These are phyloP conservation scores for Rhagonycha fulva DNA, from an alignment of 2,888 invertebrate genomes.

Conservation along the genomic window DNA sequence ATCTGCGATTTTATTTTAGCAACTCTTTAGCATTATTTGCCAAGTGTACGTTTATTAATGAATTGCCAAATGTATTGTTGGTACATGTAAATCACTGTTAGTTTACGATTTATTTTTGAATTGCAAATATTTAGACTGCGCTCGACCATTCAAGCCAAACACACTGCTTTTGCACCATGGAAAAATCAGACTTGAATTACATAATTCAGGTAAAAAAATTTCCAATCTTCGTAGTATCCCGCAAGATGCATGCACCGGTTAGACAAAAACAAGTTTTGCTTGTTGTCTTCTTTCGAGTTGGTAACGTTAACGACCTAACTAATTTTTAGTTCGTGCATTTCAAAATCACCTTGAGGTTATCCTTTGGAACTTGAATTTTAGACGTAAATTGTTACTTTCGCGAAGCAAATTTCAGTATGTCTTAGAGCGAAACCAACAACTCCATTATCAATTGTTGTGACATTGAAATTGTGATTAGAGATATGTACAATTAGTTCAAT, in stretches of 20 bases:
- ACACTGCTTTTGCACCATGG: no score
- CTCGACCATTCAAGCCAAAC: neutral
- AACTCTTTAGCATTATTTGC: neutral
- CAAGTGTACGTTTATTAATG: neutral
- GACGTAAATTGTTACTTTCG: neutral
- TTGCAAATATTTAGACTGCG: neutral
- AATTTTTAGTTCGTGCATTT: neutral
- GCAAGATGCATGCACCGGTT: neutral
- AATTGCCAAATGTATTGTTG: neutral
- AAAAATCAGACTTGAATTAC: no score
- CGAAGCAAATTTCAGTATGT: neutral
- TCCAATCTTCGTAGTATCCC: neutral
- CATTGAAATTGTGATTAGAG: neutral
- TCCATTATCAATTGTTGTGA: neutral
- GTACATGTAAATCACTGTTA: neutral
- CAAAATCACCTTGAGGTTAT: neutral
- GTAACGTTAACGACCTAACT: neutral
- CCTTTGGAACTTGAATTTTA: neutral
- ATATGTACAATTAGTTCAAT: neutral
- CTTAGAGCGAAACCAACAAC: neutral
- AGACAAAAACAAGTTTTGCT: neutral
- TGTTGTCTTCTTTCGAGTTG: neutral
- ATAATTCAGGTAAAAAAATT: neutral
- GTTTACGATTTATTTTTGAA: neutral
- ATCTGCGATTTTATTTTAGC: neutral